Evolutionary conservation across 2,797 vertebrate species (phyloP).

Genomic region (Takifugu ocellatus): DNA sequence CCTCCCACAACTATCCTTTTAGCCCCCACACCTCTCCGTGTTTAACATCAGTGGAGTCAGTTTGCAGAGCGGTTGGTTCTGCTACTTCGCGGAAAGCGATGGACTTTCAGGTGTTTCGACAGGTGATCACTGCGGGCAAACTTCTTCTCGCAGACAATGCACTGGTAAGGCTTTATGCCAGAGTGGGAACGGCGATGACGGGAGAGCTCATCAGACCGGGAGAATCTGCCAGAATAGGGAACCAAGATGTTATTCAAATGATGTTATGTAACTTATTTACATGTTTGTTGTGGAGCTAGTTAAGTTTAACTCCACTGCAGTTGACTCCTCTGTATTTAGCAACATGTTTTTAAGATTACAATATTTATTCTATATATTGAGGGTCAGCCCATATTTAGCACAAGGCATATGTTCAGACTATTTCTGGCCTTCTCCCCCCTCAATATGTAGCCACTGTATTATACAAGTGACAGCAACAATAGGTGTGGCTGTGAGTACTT

Average conservation of each 20-base stretch:
- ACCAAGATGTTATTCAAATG: not conserved
- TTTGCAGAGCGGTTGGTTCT: slow-evolving; percentile 83
- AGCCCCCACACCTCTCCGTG: slow-evolving; percentile 22
- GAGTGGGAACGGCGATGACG: slow-evolving; percentile 93
- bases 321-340: too few relatives aligned
- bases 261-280: too few relatives aligned
- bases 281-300: too few relatives aligned
- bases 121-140: slow-evolving; percentile 96
- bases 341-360: too few relatives aligned
- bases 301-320: too few relatives aligned
- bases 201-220: slow-evolving; percentile 90
- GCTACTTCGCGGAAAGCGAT: slow-evolving; percentile 91
- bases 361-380: too few relatives aligned
- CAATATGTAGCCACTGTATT: not conserved
- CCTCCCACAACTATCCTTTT: slow-evolving; percentile 25
- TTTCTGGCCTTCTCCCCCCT: slow-evolving; percentile 48
- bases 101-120: slow-evolving; percentile 96
- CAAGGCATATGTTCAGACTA: slow-evolving; percentile 57
- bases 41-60: slow-evolving; percentile 72
- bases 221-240: slow-evolving; percentile 79
- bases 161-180: slow-evolving; percentile 94
- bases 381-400: slow-evolving; percentile 47
- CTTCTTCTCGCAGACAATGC: slow-evolving; percentile 92
- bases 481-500: slow-evolving; percentile 8
- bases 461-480: slow-evolving; percentile 7